Percentiles rank a stretch among this genome's conserved stretches.
These are phyloP conservation scores for Andinoacara biseriatus DNA, from an alignment of 2,113 vertebrate genomes.

Conservation along the genomic window DNA sequence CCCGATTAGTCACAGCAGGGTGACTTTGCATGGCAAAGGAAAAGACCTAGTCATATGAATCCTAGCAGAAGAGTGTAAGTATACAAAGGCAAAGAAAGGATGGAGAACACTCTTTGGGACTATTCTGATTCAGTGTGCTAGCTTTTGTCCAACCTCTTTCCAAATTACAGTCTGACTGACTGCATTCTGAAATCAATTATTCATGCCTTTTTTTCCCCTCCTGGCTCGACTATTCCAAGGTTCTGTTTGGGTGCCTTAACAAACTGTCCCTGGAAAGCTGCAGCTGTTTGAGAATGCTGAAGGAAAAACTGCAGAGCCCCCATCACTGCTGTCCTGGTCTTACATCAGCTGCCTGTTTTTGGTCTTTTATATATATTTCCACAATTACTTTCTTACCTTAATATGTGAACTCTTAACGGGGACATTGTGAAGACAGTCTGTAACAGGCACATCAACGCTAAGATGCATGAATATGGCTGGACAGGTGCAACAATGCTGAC, in stretches of 20 bases:
- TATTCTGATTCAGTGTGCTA: not conserved
- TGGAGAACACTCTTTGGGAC: not conserved
- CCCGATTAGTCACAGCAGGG: not conserved
- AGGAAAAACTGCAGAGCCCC: not conserved
- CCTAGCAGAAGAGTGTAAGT: not conserved
- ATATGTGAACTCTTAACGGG: not conserved
- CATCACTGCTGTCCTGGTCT: not conserved
- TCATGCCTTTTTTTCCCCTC: slow-evolving; percentile 15
- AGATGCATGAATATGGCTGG: not conserved
- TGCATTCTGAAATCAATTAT: slow-evolving; percentile 47
- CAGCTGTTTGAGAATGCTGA: slow-evolving; percentile 8
- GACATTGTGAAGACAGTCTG: not conserved
- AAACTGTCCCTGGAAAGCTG: slow-evolving; percentile 20
- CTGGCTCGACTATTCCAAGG: slow-evolving; percentile 7
- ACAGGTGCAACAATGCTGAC: slow-evolving; percentile 5
- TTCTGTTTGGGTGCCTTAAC: slow-evolving; percentile 14
- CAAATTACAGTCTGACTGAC: slow-evolving; percentile 27
- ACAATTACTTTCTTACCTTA: not conserved
- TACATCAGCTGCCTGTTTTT: not conserved
- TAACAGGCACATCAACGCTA: not conserved
- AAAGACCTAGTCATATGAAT: not conserved
- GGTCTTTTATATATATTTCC: not conserved
- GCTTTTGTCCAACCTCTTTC: slow-evolving; percentile 29
- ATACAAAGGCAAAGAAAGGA: not conserved
- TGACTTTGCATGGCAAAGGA: not conserved